phyloP scores from a whole-genome alignment of 2,113 vertebrate species.

The Microtus oregoni region DNA sequence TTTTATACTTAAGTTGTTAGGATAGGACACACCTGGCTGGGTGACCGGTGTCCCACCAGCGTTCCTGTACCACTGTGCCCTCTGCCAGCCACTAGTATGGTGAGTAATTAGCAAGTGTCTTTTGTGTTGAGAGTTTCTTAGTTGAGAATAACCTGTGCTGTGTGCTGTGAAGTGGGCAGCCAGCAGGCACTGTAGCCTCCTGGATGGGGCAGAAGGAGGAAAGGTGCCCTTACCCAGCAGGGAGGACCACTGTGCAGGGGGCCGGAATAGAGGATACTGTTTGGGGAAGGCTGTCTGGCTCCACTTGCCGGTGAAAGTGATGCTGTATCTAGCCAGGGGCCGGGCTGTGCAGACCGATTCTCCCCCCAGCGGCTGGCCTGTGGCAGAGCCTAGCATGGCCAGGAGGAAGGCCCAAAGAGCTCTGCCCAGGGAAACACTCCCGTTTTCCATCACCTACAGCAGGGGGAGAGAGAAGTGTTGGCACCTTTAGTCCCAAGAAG shows the following conservation, averaged over 20 bases:
- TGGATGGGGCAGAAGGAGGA: background rate
- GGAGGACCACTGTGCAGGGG: constrained; percentile 98
- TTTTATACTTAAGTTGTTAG: background rate
- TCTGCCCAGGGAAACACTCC: constrained; percentile 71
- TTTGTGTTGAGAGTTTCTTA: too few relatives aligned
- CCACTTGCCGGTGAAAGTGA: constrained; percentile 96
- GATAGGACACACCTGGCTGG: background rate
- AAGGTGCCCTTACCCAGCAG: constrained; percentile 92
- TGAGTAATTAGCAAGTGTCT: fast-evolving
- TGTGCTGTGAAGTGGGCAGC: background rate
- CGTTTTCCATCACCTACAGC: constrained; percentile 84
- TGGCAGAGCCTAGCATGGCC: constrained; percentile 82
- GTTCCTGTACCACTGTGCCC: background rate
- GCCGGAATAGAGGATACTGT: constrained; percentile 96
- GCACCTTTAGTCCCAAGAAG: too few relatives aligned
- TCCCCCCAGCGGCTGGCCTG: constrained; percentile 88
- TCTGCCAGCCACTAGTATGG: background rate
- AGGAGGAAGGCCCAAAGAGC: constrained; percentile 85
- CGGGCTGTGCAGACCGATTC: constrained; percentile 90
- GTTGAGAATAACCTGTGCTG: too few relatives aligned
- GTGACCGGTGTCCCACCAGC: background rate
- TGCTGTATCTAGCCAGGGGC: constrained; percentile 92
- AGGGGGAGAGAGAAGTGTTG: background rate
- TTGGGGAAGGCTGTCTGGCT: constrained; percentile 95
- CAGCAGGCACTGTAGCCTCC: background rate